phyloP scores from a whole-genome alignment of 2,888 invertebrate genomes.

The Chironomus riparius region DNA sequence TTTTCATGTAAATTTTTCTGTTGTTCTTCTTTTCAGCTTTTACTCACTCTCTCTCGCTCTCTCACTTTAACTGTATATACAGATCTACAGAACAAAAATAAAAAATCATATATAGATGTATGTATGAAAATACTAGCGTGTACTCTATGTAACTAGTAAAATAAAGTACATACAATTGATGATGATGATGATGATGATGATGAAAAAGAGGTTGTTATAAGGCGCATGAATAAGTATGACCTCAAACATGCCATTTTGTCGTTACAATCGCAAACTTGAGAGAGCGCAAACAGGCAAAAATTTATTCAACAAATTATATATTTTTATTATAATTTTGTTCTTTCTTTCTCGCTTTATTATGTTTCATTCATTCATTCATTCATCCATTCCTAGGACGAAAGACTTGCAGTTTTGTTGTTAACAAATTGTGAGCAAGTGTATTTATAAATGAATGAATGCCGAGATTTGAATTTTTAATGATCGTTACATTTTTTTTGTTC shows the following conservation, averaged over 20 bases:
- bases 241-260: slow-evolving; percentile 24
- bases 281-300: background rate
- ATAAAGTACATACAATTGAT: no score
- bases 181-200: background rate
- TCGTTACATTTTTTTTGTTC: no score
- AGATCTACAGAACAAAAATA: background rate
- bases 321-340: slow-evolving; percentile 7
- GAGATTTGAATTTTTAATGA: no score
- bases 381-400: background rate
- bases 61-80: background rate
- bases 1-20: background rate
- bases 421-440: background rate
- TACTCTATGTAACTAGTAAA: no score
- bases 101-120: background rate
- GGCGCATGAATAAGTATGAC: slow-evolving; percentile 16
- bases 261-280: background rate
- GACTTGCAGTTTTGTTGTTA: background rate
- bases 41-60: no score
- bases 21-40: no score
- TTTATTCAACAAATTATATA: slow-evolving; percentile 3
- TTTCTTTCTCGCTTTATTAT: background rate
- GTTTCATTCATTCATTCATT: background rate
- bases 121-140: background rate
- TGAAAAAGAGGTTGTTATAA: background rate
- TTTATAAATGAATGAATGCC: no score